Conservation (phyloP, 2,888 invertebrate genomes). For the Choristoneura rosaceana region DNA sequence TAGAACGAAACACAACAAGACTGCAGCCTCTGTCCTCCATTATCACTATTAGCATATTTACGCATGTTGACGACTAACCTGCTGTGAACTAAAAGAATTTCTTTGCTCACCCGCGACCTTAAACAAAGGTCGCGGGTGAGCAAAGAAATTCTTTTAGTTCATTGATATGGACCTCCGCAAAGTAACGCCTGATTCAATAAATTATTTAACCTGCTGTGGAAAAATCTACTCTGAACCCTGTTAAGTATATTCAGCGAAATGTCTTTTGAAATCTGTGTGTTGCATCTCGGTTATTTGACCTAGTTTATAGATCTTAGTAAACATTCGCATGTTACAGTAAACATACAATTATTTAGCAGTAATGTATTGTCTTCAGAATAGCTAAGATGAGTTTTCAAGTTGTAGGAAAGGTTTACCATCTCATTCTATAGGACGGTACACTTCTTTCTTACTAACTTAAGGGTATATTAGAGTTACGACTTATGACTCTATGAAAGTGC, state of each 20-base stretch:
- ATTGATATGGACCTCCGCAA: no score
- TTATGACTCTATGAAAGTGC: no score
- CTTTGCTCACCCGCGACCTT: no score
- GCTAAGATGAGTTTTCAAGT: background rate
- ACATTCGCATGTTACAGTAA: background rate
- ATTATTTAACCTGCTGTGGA: background rate
- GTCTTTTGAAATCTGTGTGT: constrained; percentile 11
- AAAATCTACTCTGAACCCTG: background rate
- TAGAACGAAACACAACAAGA: background rate
- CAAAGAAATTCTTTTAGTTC: no score
- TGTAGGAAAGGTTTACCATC: background rate
- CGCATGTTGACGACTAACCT: constrained; percentile 2
- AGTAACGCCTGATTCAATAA: no score
- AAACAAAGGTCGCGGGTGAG: no score
- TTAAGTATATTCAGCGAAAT: background rate
- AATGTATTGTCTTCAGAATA: background rate
- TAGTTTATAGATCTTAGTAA: background rate
- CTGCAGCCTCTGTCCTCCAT: constrained; percentile 1
- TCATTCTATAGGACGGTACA: background rate
- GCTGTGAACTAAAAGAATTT: no score
- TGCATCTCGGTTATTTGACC: constrained; percentile 4
- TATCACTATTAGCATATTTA: constrained; percentile 13
- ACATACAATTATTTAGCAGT: background rate
- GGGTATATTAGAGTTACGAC: background rate
- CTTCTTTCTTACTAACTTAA: background rate